Evolutionary conservation across 2,113 vertebrate species (phyloP).

Genomic region (Emydocephalus ijimae): DNA sequence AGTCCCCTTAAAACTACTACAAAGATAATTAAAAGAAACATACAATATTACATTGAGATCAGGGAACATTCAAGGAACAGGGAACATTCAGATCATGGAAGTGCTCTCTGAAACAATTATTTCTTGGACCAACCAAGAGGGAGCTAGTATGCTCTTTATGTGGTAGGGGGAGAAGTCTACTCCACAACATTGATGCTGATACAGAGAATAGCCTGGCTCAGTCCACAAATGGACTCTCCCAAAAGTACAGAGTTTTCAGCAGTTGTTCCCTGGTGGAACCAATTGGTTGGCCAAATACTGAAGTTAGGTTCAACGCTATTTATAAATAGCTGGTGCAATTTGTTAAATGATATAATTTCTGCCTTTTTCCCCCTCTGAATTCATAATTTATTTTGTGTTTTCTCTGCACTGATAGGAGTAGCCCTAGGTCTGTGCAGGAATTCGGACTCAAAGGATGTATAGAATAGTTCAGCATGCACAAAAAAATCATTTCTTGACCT

Average conservation of each 20-base stretch:
- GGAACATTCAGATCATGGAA: not conserved
- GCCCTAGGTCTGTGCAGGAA: not conserved
- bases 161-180: not conserved
- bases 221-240: not conserved
- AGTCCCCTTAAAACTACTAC: not conserved
- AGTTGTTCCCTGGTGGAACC: not conserved
- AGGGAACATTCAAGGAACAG: not conserved
- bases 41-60: not conserved
- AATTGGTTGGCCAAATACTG: not conserved
- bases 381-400: not conserved
- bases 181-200: not conserved
- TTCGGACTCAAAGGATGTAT: not conserved
- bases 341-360: not conserved
- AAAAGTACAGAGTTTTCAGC: not conserved
- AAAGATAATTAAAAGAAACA: not conserved
- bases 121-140: not conserved
- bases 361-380: not conserved
- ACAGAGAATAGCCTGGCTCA: not conserved
- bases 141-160: not conserved
- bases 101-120: not conserved
- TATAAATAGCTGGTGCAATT: not conserved
- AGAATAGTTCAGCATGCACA: not conserved
- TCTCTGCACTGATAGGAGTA: not conserved
- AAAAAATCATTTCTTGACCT: not conserved
- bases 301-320: not conserved